Evolutionary conservation across 2,797 vertebrate genomes (phyloP).

Genomic region (Naso thynnoides): DNA sequence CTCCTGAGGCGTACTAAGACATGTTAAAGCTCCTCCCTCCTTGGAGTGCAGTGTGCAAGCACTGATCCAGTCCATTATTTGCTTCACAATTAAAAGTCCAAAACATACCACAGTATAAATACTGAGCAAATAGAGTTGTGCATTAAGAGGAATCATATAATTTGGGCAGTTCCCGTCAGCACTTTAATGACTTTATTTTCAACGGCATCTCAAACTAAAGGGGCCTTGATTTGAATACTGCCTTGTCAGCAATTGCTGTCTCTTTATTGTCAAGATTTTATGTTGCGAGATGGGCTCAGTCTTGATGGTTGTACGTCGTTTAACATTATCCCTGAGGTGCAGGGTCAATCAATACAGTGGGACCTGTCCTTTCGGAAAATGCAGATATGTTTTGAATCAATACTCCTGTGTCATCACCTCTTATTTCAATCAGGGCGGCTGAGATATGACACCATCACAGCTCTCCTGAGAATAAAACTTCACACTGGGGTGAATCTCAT

Average conservation of each 20-base stretch:
- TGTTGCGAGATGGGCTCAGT: slow-evolving; percentile 57
- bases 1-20: slow-evolving; percentile 1
- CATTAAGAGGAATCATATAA: slow-evolving; percentile 37
- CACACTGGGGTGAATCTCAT: slow-evolving; percentile 59
- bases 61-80: slow-evolving; percentile 9
- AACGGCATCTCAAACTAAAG: slow-evolving; percentile 57
- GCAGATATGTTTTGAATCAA: slow-evolving; percentile 79
- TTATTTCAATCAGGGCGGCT: slow-evolving; percentile 68
- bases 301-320: slow-evolving; percentile 70
- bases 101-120: slow-evolving; percentile 13
- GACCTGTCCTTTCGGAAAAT: slow-evolving; percentile 76
- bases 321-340: slow-evolving; percentile 66
- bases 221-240: slow-evolving; percentile 77
- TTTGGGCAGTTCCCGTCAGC: slow-evolving; percentile 61
- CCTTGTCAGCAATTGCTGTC: slow-evolving; percentile 73
- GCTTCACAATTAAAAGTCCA: slow-evolving; percentile 16
- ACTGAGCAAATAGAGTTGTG: not conserved
- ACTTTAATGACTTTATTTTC: slow-evolving; percentile 63
- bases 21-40: not conserved
- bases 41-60: not conserved
- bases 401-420: slow-evolving; percentile 75
- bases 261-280: slow-evolving; percentile 76
- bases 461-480: slow-evolving; percentile 30
- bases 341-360: slow-evolving; percentile 78
- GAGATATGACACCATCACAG: slow-evolving; percentile 64